Percentiles rank a stretch among this genome's conserved stretches.
Conservation (phyloP, 2,888 invertebrate genomes). For the Serripes groenlandicus region DNA sequence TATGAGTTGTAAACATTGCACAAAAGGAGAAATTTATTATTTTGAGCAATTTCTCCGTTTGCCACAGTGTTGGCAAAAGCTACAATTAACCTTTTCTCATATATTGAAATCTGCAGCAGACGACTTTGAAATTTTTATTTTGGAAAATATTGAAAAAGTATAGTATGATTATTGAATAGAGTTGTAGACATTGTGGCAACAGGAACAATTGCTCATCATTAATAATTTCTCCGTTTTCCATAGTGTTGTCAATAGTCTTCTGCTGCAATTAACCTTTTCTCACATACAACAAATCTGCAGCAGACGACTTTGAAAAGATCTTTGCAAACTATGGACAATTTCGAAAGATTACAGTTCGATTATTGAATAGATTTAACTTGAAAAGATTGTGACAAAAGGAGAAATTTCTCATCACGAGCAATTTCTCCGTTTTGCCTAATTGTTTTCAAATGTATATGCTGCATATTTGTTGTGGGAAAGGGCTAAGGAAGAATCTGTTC, state of each 20-base stretch:
- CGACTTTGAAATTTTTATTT: no score
- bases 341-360: no score
- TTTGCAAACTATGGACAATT: no score
- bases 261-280: background rate
- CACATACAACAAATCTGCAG: background rate
- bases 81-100: no score
- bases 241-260: background rate
- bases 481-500: no score
- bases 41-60: constrained; percentile 1
- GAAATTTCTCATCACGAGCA: background rate
- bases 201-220: background rate
- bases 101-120: no score
- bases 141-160: no score
- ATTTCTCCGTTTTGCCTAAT: background rate
- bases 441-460: background rate
- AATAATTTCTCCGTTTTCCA: background rate
- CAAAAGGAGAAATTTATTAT: background rate
- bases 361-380: no score
- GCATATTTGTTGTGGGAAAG: background rate
- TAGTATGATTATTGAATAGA: background rate
- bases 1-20: background rate
- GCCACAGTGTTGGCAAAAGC: background rate
- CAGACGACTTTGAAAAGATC: background rate
- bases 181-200: background rate
- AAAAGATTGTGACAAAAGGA: background rate